These are phyloP conservation scores for Chironomus riparius DNA, from an alignment of 2,888 invertebrate species.

Conservation along the genomic window DNA sequence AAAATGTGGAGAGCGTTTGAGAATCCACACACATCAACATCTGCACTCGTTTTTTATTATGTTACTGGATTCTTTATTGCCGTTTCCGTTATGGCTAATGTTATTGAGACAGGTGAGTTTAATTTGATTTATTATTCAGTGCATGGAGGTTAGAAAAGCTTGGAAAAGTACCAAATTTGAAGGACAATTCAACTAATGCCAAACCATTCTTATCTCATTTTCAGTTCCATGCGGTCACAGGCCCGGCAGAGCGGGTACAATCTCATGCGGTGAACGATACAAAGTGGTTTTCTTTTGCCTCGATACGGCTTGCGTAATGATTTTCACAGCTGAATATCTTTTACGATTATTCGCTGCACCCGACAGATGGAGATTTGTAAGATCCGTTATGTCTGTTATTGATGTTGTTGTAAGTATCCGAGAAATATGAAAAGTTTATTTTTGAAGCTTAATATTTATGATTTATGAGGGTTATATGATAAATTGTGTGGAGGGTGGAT, in stretches of 20 bases:
- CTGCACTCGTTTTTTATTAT: conserved; percentile 99
- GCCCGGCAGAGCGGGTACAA: conserved; percentile 74
- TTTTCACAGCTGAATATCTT: conserved; percentile 97
- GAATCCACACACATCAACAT: conserved; percentile 97
- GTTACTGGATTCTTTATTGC: conserved; percentile 99
- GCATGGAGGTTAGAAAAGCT: too few relatives aligned
- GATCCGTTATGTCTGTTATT: conserved; percentile 98
- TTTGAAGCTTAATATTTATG: not conserved
- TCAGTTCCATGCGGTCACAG: conserved; percentile 79
- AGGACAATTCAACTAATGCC: too few relatives aligned
- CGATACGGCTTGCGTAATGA: conserved; percentile 99
- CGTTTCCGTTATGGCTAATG: conserved; percentile 98
- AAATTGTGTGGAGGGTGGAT: not conserved
- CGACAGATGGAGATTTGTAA: conserved; percentile 92
- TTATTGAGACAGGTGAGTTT: conserved; percentile 69
- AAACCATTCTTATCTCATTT: not conserved
- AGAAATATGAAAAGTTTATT: not conserved
- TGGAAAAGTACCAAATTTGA: too few relatives aligned
- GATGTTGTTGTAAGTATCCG: conserved; percentile 65
- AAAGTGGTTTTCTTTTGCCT: conserved; percentile 98
- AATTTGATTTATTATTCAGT: too few relatives aligned
- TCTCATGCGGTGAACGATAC: conserved; percentile 95
- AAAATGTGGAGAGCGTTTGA: conserved; percentile 99
- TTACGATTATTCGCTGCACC: conserved; percentile 96
- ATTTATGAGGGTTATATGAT: too few relatives aligned